Base-by-base conservation (phyloP, 2,888 invertebrate species). In the Himalopsyche japonica region DNA sequence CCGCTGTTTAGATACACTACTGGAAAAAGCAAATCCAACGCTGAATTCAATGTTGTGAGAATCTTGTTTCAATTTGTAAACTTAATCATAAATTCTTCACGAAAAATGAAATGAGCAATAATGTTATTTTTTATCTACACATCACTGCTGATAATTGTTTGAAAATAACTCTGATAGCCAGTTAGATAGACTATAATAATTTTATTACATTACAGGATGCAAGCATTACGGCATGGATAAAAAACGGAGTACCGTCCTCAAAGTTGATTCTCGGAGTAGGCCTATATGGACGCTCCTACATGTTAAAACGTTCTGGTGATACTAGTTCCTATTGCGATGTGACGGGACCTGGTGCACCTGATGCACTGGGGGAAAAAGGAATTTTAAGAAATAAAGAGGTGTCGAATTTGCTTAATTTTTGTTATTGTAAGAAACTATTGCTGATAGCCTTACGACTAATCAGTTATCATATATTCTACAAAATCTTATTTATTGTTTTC, bases 1-100 rank as follows among this genome's bases (percentile, higher is more conserved):
- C 94, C 95, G 0, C 90, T 96, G 0, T 93, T 93, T 85, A 89
- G 90, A 27, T 91, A 93, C 0, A 88, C 89, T n/a, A 91, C 90
- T 3, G 86, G 84, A 64, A 88, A 90, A 70, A 86, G 49, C 10
- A 83, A 70, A 32, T 30, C 34, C 18, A 47, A 80, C 15, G 79
- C 47, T 30, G 47, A 20, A n/a, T 88, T 91, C 12, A 92, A 91
- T 87, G 89, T 91, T 79, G 92, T 92, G 88, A 89, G 90, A 89
- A 77, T 48, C 12, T 57, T 20, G 20, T 57, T 57, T 57, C 24
- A 43, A 0, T 43, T 43, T 43, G 4, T 43, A 43, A 8, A 43
- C 12, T 43, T 15, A 3, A 43, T 43, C 12, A 12, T 15, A 15
- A 43, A 0, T 32, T 4, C 32, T 32, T 4, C 32, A 32, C 32